phyloP scores from a whole-genome alignment of 2,113 vertebrate genomes.

The Tragulus kanchil region DNA sequence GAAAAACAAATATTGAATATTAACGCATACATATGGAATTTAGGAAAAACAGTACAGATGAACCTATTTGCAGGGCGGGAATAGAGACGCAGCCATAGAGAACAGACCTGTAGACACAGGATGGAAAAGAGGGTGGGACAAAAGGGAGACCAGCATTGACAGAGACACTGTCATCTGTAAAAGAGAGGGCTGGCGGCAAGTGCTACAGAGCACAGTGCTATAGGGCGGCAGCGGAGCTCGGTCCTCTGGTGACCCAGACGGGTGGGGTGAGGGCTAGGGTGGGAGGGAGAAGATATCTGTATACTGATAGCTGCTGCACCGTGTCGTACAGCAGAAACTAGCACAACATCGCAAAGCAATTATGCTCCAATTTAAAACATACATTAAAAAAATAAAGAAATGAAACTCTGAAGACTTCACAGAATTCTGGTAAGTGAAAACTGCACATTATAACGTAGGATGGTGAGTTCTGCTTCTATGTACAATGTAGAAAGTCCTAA shows the following conservation, averaged over 20 bases:
- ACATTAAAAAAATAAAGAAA: neutral
- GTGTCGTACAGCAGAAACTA: neutral
- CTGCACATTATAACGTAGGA: neutral
- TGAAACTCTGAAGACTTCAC: conserved; percentile 8
- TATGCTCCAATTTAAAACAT: neutral
- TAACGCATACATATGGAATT: neutral
- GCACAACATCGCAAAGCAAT: neutral
- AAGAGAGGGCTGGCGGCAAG: neutral
- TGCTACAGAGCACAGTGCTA: neutral
- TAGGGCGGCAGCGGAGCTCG: neutral
- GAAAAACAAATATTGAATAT: neutral
- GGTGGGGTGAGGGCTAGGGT: neutral
- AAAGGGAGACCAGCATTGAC: neutral
- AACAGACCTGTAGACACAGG: neutral
- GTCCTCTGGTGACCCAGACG: neutral
- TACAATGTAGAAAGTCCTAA: neutral
- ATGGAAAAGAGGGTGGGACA: neutral
- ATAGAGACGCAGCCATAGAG: neutral
- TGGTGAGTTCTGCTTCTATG: neutral
- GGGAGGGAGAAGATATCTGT: neutral
- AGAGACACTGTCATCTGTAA: neutral
- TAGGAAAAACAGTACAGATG: neutral
- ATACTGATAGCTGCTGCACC: neutral
- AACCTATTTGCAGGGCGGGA: neutral
- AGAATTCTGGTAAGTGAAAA: neutral